Base-by-base conservation (phyloP, 2,797 vertebrate species). In the Sciurus vulgaris region DNA sequence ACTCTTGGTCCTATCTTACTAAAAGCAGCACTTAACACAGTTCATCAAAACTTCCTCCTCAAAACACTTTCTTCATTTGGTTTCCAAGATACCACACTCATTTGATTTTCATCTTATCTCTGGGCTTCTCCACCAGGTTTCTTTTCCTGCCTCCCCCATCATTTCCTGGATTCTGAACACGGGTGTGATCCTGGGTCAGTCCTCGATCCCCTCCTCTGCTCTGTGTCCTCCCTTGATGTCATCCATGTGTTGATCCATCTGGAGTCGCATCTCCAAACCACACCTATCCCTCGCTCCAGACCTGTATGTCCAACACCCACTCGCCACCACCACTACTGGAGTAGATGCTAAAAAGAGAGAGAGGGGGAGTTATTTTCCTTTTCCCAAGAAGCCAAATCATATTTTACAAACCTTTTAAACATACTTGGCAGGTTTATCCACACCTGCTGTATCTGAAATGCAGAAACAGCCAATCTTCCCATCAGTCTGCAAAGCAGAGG, bases 351-450 rank as follows among this genome's bases (percentile, higher is more conserved):
- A 30, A 63, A 83, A 82, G 6, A 67, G 28, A 67, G 14, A 61
- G 59, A 67, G 73, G 86, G 61, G 74, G 61, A 28, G 30, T 35
- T 28, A 33, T 73, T 47, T 49, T 26, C 69, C 38, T 41, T 88
- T 90, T 78, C 1, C 73, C 35, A 88, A 94, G 81, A 88, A 90
- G 51, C 91, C 38, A 79, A 88, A 94, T 86, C 73, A 65, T 78
- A 95, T 93, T 90, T 94, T 7, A 78, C 93, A 96, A 86, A 49
- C 20, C 13, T 38, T 86, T 63, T 69, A 7, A 87, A 92, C 78
- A 86, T 84, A 54, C 33, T 61, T 86, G 95, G 83, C 89, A 97
- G 91, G 72, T 93, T 94, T 91, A 83, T 72, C 89, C 92, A 92
- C 92, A 91, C 77, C 86, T 97, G 79, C 79, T 95, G 15, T 61